These are phyloP conservation scores for Ramphastos sulfuratus DNA, from an alignment of 2,113 vertebrate species.

Conservation along the genomic window DNA sequence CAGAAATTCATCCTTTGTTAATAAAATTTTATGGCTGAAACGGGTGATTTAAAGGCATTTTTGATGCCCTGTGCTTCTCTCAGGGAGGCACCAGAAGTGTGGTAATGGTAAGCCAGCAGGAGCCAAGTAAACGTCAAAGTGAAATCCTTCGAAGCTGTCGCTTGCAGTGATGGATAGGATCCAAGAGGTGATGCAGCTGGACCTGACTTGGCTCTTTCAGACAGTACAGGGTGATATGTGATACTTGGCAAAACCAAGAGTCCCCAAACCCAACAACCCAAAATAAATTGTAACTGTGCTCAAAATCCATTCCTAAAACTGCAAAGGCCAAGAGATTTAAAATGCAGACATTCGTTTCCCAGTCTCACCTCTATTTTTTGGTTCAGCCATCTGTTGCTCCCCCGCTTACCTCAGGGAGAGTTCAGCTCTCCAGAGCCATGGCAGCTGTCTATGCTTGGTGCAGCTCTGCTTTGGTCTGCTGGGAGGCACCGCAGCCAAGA, in stretches of 20 bases:
- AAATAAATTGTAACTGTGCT: not conserved
- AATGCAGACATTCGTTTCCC: not conserved
- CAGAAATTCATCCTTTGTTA: not conserved
- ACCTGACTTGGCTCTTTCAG: not conserved
- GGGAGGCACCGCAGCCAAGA: not conserved
- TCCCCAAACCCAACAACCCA: not conserved
- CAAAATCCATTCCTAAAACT: not conserved
- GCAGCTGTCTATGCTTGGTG: not conserved
- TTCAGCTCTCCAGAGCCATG: not conserved
- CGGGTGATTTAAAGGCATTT: not conserved
- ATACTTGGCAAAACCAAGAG: not conserved
- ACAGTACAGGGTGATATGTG: not conserved
- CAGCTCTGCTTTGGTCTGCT: not conserved
- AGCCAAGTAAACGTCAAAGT: constrained; percentile 19
- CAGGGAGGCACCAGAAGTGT: not conserved
- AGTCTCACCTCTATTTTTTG: not conserved
- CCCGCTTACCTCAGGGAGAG: not conserved
- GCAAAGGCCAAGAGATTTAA: not conserved
- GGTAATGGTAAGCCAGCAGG: not conserved
- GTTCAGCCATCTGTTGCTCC: not conserved
- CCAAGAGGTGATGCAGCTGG: not conserved
- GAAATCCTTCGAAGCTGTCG: not conserved
- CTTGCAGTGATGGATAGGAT: not conserved
- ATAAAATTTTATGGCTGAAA: not conserved
- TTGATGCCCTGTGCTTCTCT: not conserved